These are phyloP conservation scores for Drosophila kikkawai DNA, from an alignment of 1,140 invertebrate genomes.

Conservation along the genomic window DNA sequence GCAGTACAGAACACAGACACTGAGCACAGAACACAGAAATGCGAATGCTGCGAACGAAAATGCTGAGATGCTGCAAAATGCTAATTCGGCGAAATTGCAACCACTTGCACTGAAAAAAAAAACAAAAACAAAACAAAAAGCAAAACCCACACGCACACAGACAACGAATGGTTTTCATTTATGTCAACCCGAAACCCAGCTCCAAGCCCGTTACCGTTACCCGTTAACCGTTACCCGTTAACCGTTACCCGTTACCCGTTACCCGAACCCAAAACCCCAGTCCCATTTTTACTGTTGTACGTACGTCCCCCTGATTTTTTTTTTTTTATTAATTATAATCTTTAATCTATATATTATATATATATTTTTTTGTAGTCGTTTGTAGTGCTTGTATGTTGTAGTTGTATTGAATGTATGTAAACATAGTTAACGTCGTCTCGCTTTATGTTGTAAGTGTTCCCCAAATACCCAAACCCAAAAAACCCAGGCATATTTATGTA, in stretches of 20 bases:
- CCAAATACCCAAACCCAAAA: conserved; percentile 1
- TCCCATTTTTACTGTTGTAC: conserved; percentile 38
- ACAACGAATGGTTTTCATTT: conserved; percentile 27
- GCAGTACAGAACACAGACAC: conserved; percentile 1
- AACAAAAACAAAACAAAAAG: background rate
- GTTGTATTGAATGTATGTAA: conserved; percentile 9
- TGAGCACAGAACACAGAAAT: background rate
- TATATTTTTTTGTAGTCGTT: conserved; percentile 42
- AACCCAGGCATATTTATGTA: conserved; percentile 44
- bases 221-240: conserved; percentile 1
- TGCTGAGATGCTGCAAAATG: conserved; percentile 7
- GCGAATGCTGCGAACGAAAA: background rate
- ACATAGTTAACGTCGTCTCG: conserved; percentile 36
- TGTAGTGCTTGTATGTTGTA: conserved; percentile 46
- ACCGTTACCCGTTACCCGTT: background rate
- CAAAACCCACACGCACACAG: conserved; percentile 34
- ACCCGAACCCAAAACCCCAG: background rate
- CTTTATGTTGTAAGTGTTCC: conserved; percentile 47
- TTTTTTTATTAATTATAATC: conserved; percentile 41
- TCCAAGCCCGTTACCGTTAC: background rate
- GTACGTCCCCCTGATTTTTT: conserved; percentile 19
- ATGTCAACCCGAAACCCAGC: conserved; percentile 4
- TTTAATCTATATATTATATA: conserved; percentile 19
- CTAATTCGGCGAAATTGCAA: background rate
- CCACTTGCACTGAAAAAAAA: conserved; percentile 8